A percentile compares a stretch with the other conserved stretches of the same genome.
These are phyloP conservation scores for Anhinga anhinga DNA, from an alignment of 2,113 vertebrate species.

Conservation along the genomic window DNA sequence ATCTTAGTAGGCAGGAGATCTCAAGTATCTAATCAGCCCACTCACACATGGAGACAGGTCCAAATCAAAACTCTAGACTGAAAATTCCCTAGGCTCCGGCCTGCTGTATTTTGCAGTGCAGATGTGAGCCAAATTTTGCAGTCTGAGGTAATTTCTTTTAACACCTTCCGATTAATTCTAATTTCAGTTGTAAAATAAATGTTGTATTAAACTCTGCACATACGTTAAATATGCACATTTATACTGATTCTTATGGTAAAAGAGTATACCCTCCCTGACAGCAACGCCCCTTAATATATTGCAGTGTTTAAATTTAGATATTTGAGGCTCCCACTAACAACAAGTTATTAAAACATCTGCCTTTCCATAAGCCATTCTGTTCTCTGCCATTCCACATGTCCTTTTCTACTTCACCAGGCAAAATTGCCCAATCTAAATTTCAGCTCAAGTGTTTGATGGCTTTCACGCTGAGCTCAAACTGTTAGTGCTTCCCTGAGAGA, in stretches of 20 bases:
- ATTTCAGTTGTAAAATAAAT: not conserved
- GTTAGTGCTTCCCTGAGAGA: conserved; percentile 84
- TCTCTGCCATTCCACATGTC: conserved; percentile 76
- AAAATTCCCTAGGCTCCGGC: not conserved
- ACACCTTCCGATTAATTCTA: not conserved
- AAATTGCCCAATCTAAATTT: conserved; percentile 88
- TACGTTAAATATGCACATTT: not conserved
- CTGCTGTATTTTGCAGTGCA: not conserved
- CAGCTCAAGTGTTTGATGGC: conserved; percentile 86
- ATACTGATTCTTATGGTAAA: not conserved
- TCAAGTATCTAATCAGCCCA: not conserved
- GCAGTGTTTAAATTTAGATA: conserved; percentile 73
- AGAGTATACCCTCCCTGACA: not conserved
- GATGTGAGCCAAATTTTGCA: not conserved
- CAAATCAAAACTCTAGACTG: not conserved
- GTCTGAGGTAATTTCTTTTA: not conserved
- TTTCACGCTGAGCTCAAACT: conserved; percentile 85
- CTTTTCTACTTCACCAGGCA: conserved; percentile 84
- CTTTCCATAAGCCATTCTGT: conserved; percentile 77
- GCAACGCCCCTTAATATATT: conserved; percentile 43
- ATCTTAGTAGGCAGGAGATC: not conserved
- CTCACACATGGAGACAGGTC: not conserved
- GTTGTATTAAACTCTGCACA: not conserved
- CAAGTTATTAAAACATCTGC: conserved; percentile 84
- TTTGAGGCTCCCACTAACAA: conserved; percentile 66